phyloP scores from a whole-genome alignment of 2,113 vertebrate species.

The Callionymus lyra region DNA sequence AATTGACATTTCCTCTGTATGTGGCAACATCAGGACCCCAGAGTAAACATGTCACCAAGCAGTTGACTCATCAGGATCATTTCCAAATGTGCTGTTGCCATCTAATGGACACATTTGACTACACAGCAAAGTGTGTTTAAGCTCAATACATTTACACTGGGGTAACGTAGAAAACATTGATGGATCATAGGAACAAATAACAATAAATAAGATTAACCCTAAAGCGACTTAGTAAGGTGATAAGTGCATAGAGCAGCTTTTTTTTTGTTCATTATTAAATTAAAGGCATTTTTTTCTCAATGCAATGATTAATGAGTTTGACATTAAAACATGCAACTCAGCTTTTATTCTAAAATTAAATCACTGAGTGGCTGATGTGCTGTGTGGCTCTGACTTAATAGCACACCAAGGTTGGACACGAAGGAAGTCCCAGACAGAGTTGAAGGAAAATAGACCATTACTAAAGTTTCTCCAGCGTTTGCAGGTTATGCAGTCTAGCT shows the following conservation, averaged over 20 bases:
- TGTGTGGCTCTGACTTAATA: slow-evolving; percentile 18
- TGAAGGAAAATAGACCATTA: slow-evolving; percentile 9
- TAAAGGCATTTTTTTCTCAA: slow-evolving; percentile 1
- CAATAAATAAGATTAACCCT: slow-evolving; percentile 9
- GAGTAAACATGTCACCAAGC: slow-evolving; percentile 8
- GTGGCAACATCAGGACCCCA: slow-evolving; percentile 5
- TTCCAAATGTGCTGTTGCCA: slow-evolving; percentile 49
- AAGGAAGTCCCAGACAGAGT: slow-evolving; percentile 26
- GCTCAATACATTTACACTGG: background rate
- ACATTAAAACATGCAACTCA: slow-evolving; percentile 18
- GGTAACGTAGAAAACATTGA: background rate
- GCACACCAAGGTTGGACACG: slow-evolving; percentile 28
- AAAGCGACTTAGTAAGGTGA: slow-evolving; percentile 19
- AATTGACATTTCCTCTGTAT: background rate
- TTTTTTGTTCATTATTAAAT: slow-evolving; percentile 12
- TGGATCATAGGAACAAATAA: background rate
- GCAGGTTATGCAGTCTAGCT: background rate
- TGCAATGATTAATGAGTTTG: slow-evolving; percentile 19
- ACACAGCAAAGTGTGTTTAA: slow-evolving; percentile 6
- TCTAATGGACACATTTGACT: slow-evolving; percentile 48
- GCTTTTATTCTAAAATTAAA: slow-evolving; percentile 16
- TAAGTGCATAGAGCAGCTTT: slow-evolving; percentile 12
- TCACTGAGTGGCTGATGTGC: slow-evolving; percentile 20
- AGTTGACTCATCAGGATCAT: background rate
- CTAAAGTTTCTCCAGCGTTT: slow-evolving; percentile 1